These are phyloP conservation scores for Anableps anableps DNA, from an alignment of 2,797 vertebrate species.

Conservation along the genomic window DNA sequence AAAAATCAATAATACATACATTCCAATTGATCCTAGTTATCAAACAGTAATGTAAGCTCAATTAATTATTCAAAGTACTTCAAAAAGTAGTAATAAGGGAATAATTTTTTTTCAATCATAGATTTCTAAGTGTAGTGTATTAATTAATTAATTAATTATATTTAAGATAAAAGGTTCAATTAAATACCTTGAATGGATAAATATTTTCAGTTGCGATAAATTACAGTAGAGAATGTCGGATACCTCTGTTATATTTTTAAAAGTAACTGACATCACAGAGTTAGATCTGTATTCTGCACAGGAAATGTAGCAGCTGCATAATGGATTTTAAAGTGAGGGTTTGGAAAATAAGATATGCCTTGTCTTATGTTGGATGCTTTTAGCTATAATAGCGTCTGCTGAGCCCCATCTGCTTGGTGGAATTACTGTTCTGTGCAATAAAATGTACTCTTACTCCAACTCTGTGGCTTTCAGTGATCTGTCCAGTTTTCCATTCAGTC, in stretches of 20 bases:
- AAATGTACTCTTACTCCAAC: conserved; percentile 40
- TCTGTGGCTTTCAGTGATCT: conserved; percentile 25
- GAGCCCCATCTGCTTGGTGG: conserved; percentile 31
- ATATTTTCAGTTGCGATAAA: background rate
- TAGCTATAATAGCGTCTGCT: conserved; percentile 37
- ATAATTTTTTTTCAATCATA: background rate
- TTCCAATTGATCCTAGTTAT: too few species aligned
- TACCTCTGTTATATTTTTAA: conserved; percentile 9
- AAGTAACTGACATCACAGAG: background rate
- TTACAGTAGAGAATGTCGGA: conserved; percentile 6
- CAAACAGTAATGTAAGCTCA: too few species aligned
- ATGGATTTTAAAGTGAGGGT: conserved; percentile 60
- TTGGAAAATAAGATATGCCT: conserved; percentile 36
- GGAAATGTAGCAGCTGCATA: conserved; percentile 34
- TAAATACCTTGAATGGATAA: background rate
- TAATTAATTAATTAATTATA: background rate
- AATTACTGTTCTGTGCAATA: conserved; percentile 48
- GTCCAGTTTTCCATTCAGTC: conserved; percentile 42
- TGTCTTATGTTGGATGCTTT: conserved; percentile 38
- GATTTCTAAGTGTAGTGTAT: background rate
- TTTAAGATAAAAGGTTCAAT: background rate
- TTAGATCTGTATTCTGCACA: conserved; percentile 29
- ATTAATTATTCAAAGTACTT: too few species aligned
- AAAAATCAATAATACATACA: too few species aligned
- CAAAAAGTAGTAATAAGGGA: background rate